Percentiles rank a stretch among this genome's conserved stretches.
Evolutionary conservation across 1,140 invertebrate genomes (phyloP).

Genomic region (Heliothis virescens): DNA sequence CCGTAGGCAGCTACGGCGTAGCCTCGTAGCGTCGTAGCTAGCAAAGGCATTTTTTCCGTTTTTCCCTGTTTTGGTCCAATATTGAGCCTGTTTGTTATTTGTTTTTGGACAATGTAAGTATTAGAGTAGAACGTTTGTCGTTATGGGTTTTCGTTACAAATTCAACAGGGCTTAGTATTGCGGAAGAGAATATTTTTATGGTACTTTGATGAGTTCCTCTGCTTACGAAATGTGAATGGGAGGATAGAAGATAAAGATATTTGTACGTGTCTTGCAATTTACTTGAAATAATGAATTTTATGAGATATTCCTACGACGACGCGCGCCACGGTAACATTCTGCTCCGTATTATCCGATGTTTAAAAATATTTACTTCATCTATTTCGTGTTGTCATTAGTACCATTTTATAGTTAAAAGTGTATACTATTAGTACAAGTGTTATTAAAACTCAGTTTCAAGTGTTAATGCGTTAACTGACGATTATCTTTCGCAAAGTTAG

Average conservation of each 20-base stretch:
- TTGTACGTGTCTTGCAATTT: not conserved
- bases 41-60: conserved; percentile 42
- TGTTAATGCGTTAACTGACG: too few relatives aligned
- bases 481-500: too few relatives aligned
- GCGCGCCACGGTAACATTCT: too few relatives aligned
- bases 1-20: conserved; percentile 64
- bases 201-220: conserved; percentile 10
- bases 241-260: conserved; percentile 11
- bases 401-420: too few relatives aligned
- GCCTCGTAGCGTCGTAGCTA: conserved; percentile 66
- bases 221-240: conserved; percentile 21
- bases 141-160: conserved; percentile 46
- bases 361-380: too few relatives aligned
- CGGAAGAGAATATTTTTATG: conserved; percentile 34
- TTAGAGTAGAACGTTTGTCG: conserved; percentile 42
- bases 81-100: conserved; percentile 46
- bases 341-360: too few relatives aligned
- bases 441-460: too few relatives aligned
- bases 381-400: too few relatives aligned
- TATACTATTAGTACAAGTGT: too few relatives aligned
- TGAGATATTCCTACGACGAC: not conserved
- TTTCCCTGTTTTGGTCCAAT: conserved; percentile 44
- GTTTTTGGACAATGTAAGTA: conserved; percentile 51
- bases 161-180: conserved; percentile 42
- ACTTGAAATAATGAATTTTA: not conserved